phyloP scores from a whole-genome alignment of 1,140 invertebrate genomes.

The Monochamus saltuarius region DNA sequence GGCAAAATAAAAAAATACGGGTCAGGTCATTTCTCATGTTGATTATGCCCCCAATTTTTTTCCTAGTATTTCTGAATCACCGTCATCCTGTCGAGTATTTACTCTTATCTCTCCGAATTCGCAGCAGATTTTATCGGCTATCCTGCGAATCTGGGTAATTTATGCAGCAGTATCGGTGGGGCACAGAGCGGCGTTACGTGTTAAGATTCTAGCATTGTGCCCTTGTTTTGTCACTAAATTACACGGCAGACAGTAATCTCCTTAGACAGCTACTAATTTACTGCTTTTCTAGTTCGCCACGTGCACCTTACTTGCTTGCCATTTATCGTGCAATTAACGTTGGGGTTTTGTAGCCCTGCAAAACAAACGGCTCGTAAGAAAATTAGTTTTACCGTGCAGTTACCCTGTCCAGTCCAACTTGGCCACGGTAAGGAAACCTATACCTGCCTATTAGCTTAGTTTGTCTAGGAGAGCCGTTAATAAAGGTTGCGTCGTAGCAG shows the following conservation, averaged over 20 bases:
- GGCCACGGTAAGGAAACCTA: no score
- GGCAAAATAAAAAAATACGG: no score
- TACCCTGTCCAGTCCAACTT: no score
- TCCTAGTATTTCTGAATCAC: no score
- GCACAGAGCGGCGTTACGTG: constrained; percentile 24
- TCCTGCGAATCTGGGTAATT: constrained; percentile 29
- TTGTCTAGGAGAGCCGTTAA: no score
- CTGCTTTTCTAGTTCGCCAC: constrained; percentile 7
- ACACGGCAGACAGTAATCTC: constrained; percentile 33
- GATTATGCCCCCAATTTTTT: no score
- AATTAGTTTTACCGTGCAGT: no score
- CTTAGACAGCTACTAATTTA: constrained; percentile 37
- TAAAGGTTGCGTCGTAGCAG: no score
- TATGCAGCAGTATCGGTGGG: constrained; percentile 26
- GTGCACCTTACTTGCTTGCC: constrained; percentile 21
- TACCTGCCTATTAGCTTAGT: no score
- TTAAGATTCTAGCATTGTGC: constrained; percentile 34
- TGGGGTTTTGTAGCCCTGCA: constrained; percentile 3
- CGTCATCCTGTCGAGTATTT: no score
- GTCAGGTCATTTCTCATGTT: no score
- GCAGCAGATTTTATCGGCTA: constrained; percentile 19
- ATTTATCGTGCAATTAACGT: constrained; percentile 30
- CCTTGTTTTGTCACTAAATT: constrained; percentile 41
- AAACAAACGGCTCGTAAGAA: no score
- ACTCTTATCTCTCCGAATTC: background rate